phyloP scores from a whole-genome alignment of 1,140 invertebrate species.

The Sycophaga agraensis region DNA sequence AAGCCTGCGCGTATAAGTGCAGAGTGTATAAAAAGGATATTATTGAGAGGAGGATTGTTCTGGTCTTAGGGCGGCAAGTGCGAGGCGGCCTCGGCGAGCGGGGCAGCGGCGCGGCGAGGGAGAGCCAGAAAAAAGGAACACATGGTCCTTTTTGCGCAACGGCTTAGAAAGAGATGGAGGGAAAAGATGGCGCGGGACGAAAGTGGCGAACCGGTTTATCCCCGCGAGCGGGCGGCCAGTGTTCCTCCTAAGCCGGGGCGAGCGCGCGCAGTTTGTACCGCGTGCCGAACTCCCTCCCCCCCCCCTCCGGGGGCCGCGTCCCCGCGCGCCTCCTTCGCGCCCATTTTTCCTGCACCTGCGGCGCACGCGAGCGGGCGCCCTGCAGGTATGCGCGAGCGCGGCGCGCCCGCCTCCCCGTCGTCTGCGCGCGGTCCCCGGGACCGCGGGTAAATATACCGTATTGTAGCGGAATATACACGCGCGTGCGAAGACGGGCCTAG shows the following conservation, averaged over 20 bases:
- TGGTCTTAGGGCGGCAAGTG: too few relatives aligned
- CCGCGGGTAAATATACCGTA: neutral
- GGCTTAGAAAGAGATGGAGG: constrained; percentile 43
- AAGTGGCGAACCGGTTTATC: constrained; percentile 53
- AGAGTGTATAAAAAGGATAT: too few relatives aligned
- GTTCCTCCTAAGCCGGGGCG: constrained; percentile 41
- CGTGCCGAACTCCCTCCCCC: neutral
- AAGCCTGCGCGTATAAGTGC: too few relatives aligned
- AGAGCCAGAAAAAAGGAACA: constrained; percentile 34
- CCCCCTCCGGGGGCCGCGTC: neutral
- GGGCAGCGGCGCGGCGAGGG: too few relatives aligned
- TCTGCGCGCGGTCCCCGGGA: constrained; percentile 1
- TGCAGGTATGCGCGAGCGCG: too few relatives aligned
- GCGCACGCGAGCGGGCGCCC: too few relatives aligned
- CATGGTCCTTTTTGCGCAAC: constrained; percentile 13
- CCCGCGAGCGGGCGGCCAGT: constrained; percentile 34
- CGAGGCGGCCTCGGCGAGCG: too few relatives aligned
- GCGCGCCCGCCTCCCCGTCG: constrained; percentile 4
- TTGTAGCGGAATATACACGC: neutral
- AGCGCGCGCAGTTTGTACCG: constrained; percentile 4
- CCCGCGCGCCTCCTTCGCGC: neutral
- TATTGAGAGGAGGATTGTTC: too few relatives aligned
- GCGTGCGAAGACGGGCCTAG: neutral
- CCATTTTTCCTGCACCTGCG: constrained; percentile 22
- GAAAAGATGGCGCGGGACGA: constrained; percentile 53